Base-by-base conservation (phyloP, 2,113 vertebrate species). In the Chunga burmeisteri region DNA sequence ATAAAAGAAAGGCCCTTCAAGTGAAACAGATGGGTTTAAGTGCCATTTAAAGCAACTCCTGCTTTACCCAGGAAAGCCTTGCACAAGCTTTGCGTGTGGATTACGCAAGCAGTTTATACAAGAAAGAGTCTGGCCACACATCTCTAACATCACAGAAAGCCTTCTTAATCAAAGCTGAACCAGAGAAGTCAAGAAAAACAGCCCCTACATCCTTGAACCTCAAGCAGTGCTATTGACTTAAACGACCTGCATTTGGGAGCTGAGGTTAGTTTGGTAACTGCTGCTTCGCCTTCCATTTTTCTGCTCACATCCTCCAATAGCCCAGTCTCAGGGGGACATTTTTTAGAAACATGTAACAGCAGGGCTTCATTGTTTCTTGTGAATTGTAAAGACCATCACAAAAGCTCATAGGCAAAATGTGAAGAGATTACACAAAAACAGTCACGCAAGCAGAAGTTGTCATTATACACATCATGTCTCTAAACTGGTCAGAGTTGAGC, bases 41-140 rank as follows among this genome's bases (percentile, higher is more conserved):
- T 94, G 93, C 91, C 97, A 95, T 95, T 97, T 97, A 97, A 96
- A 96, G 90, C 80, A 67, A 86, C 46, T 79, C 53, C 81, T 93
- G 88, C 80, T 91, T 94, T 46, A 79, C 83, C 96, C 59, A 78
- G 82, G 88, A 91, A 92, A 95, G 78, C 85, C 93, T 95, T 81
- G 78, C 56, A 77, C 94, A 87, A 97, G 62, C 63, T 86, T 91
- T 74, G 71, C 80, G 89, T 83, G 88, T 81, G 81, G 79, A 93
- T 95, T 96, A 96, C 87, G 38, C 88, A 93, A 94, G 88, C 82
- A 61, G 52, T 95, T 95, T 87, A 82, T 90, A 92, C 80, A 88
- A 85, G 62, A 78, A 67, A 46, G 49, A 59, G 36, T 50, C 78
- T 85, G 71, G 79, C 62, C 86, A 79, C 67, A 52, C 18, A 25